Conservation (phyloP, 2,113 vertebrate species). For the Galeopterus variegatus region DNA sequence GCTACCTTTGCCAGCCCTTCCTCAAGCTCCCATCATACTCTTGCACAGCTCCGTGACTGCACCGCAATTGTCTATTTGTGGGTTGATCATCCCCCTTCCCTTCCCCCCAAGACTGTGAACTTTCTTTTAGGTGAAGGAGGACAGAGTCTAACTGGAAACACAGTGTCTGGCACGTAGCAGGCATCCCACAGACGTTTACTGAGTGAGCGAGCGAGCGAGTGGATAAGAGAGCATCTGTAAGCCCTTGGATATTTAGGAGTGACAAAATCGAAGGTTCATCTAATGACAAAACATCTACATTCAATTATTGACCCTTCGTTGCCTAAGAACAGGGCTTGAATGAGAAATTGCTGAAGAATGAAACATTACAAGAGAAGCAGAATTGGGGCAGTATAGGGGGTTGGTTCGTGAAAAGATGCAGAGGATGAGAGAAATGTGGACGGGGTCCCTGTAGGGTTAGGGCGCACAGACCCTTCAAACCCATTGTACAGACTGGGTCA, state of each 20-base stretch:
- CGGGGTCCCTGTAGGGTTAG: too few relatives aligned
- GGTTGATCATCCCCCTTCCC: neutral
- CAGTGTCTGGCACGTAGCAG: neutral
- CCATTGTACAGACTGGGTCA: too few relatives aligned
- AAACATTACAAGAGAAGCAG: neutral
- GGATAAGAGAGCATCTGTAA: neutral
- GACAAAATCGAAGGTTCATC: neutral
- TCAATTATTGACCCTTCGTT: neutral
- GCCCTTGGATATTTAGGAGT: neutral
- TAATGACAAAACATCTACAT: neutral
- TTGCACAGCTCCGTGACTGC: neutral
- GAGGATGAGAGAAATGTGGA: neutral
- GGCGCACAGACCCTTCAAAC: too few relatives aligned
- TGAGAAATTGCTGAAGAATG: conserved; percentile 37
- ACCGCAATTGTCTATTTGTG: neutral
- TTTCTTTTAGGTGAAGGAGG: neutral
- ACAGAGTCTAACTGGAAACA: neutral
- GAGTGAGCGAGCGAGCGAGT: neutral
- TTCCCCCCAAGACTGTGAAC: neutral
- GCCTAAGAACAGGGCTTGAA: neutral
- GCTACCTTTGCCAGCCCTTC: neutral
- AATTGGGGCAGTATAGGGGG: neutral
- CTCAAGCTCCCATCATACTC: neutral
- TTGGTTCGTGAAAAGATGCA: neutral
- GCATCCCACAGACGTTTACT: conserved; percentile 23